Evolutionary conservation across 2,113 vertebrate genomes (phyloP), one percentile per base, ranked within the genome.

Genomic region (Piliocolobus tephrosceles): DNA sequence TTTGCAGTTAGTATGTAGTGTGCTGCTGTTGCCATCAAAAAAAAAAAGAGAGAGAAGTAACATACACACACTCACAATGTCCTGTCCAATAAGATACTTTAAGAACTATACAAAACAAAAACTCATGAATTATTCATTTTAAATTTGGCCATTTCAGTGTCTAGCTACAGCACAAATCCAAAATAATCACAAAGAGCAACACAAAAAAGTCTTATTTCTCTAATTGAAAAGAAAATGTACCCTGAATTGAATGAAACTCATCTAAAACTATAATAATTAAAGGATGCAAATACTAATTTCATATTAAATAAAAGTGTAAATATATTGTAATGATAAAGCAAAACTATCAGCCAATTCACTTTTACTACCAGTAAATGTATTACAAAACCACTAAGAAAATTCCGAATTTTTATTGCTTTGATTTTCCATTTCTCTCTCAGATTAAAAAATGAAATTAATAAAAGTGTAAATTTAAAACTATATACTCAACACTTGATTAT

Each of bases 101-200:
- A 88, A 90, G 61, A 95, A 94, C 16, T 66, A 92, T 11, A 73
- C 55, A 82, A 94, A 96, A 92, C 58, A 87, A 90, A 95, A 92
- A 13, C 7, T 68, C 17, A 64, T 92, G 80, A 78, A 92, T 90
- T 89, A 88, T 92, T 97, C 66, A 92, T 79, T 96, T 84, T 58
- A 73, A 50, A 66, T 84, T 66, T 92, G 27, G 23, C 2, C 8
- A 94, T 96, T 95, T 96, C 47, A 38, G 20, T 80, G 11, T 90
- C 73, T 95, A 57, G 66, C 32, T 68, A 78, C 55, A 58, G 43
- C 3, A 73, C 4, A 89, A 94, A 6, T 23, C 14, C 12, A 22
- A 90, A 96, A 92, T 50, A 75, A 92, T 78, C 35, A 35, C 55
- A 92, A 25, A 58, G 14, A 81, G 4, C n/a, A 80, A 22, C 17